Conservation (phyloP, 2,797 vertebrate species). For the Phrynocephalus guinanensis region DNA sequence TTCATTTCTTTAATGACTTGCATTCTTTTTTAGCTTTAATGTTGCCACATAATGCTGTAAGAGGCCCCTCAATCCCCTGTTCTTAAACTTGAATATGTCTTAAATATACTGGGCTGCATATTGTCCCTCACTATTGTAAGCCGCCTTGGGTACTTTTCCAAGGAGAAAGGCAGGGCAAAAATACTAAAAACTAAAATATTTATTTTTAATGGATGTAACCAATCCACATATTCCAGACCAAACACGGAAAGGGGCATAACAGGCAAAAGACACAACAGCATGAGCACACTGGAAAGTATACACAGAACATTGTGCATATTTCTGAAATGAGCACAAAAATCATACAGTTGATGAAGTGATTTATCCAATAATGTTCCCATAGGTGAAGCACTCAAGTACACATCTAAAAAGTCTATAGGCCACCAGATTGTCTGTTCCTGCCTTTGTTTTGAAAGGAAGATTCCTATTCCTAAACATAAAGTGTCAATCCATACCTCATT, state of each 20-base stretch:
- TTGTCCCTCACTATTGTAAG: too few relatives aligned
- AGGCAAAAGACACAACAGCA: not conserved
- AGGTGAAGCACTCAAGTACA: not conserved
- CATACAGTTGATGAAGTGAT: too few relatives aligned
- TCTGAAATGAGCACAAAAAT: not conserved
- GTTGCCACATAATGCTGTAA: too few relatives aligned
- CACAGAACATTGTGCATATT: not conserved
- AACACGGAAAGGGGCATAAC: not conserved
- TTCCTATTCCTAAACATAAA: not conserved
- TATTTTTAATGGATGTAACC: too few relatives aligned
- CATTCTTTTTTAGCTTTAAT: too few relatives aligned
- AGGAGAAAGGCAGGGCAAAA: too few relatives aligned
- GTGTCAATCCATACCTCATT: slow-evolving; percentile 7
- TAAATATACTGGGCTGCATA: too few relatives aligned
- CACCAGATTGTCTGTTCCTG: not conserved
- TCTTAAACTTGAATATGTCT: too few relatives aligned
- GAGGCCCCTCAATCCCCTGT: too few relatives aligned
- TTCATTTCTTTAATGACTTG: too few relatives aligned
- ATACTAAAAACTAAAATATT: too few relatives aligned
- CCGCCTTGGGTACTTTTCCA: too few relatives aligned
- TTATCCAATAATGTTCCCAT: not conserved
- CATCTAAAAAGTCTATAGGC: not conserved
- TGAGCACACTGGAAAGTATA: not conserved
- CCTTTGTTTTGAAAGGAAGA: not conserved
- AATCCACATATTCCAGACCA: not conserved